A percentile compares a stretch with the other conserved stretches of the same genome.
Evolutionary conservation across 2,888 invertebrate species (phyloP).

Genomic region (Ecdyonurus torrentis): DNA sequence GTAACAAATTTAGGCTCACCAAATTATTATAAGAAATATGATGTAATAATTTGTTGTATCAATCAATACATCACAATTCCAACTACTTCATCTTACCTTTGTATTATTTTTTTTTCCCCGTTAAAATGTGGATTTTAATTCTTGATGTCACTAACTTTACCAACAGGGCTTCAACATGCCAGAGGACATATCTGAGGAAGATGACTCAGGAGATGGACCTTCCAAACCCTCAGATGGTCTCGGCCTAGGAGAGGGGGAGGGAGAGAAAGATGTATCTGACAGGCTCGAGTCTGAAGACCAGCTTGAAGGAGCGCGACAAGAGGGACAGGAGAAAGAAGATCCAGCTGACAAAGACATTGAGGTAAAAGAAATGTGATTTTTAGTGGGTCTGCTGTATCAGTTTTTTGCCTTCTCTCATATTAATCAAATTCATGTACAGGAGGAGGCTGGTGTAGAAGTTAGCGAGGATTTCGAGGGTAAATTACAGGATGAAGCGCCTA

Average conservation of each 20-base stretch:
- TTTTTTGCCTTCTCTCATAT: conserved; percentile 1
- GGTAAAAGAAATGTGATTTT: conserved; percentile 14
- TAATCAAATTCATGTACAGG: conserved; percentile 27
- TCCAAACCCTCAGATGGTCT: conserved; percentile 36
- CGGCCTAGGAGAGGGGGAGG: conserved; percentile 85
- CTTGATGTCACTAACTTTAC: conserved; percentile 11
- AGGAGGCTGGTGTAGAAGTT: conserved; percentile 89
- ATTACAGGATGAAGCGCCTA: conserved; percentile 58
- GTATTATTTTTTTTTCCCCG: conserved; percentile 1
- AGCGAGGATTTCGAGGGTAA: conserved; percentile 88
- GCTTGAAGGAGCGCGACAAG: conserved; percentile 71
- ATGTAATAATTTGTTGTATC: too few species aligned
- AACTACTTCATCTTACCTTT: not conserved
- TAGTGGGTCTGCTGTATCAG: not conserved
- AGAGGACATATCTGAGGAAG: conserved; percentile 61
- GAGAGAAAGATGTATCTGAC: conserved; percentile 89
- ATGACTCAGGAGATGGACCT: conserved; percentile 42
- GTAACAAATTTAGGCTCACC: too few species aligned
- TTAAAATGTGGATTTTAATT: not conserved
- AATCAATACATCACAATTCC: too few species aligned
- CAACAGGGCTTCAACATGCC: conserved; percentile 81
- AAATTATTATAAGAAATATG: too few species aligned
- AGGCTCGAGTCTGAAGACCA: conserved; percentile 86
- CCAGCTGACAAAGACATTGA: conserved; percentile 57
- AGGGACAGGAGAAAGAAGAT: conserved; percentile 54